Evolutionary conservation across 2,113 vertebrate species (phyloP), one percentile per base, ranked within the genome.

Genomic region (Pungitius pungitius): DNA sequence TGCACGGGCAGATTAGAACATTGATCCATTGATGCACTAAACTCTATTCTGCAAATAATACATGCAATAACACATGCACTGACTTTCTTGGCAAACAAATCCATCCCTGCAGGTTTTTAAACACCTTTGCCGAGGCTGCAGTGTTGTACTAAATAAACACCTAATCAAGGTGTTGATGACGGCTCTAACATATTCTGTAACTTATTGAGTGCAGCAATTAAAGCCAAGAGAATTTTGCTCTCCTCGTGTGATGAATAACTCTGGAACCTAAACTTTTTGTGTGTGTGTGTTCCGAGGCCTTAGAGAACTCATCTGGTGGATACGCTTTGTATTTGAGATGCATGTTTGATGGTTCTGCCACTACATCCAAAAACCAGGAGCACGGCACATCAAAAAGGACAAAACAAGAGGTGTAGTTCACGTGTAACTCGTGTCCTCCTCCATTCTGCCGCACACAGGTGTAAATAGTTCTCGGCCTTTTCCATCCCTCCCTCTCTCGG

Each of bases 401-500:
- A 56, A 8, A 17, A 20, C 3, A 17, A 55, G n/a, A 49, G 35
- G 27, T 58, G 42, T 22, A 66, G 33, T 17, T 39, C 18, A 4
- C 30, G n/a, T n/a, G n/a, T 30, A 33, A 9, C n/a, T 77, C 56
- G 20, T 33, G 15, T 22, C 47, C 30, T 7, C 14, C 40, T 30
- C 27, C 24, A 4, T n/a, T 35, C 60, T 51, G 20, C 13, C 52
- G 1, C 11, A 37, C n/a, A 58, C 13, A 40, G 17, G 24, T 51
- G 27, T 24, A 22, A 64, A 60, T 22, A 5, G 3, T 56, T 62
- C 74, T 59, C 56, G 49, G 37, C 51, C 52, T 74, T 81, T 73
- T 10, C 13, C 62, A 82, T 81, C 82, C 67, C 65, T 87, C 83
- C 67, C 64, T 74, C 77, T 69, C 75, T 37, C 54, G 37, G 75